Base-by-base conservation (phyloP, 1,140 invertebrate species). In the Scaptomyza pallida region DNA sequence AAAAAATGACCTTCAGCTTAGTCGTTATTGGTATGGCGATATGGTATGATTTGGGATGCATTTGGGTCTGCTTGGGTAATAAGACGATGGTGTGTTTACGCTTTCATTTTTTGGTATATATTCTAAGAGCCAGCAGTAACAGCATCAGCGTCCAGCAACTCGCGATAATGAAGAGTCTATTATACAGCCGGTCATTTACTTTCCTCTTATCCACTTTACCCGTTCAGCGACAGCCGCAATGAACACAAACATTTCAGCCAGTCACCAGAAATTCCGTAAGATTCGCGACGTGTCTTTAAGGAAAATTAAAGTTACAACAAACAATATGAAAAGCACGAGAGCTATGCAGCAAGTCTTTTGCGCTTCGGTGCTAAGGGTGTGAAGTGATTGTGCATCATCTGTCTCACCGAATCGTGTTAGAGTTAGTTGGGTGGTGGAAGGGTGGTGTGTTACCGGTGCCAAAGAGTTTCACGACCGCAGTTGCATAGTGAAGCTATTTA, bases 401-500 rank as follows among this genome's bases (percentile, higher is more conserved):
- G 21, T 5, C 21, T 23, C 3, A 23, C 21, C 21, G 23, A 26
- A 26, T 4, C 23, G 23, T 26, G 23, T 4, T 26, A 6, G 23
- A 26, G 23, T 26, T 26, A 6, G 23, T 2, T 2, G 4, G 21
- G 21, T 2, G 23, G 23, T 26, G 5, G 21, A 21, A 6, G 23
- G 23, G 23, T n/a, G n/a, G n/a, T n/a, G n/a, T n/a, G n/a, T n/a
- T n/a, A n/a, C n/a, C n/a, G 23, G 0, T 26, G 5, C 1, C 23
- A 30, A 30, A 1, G 26, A 30, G 5, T 26, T n/a, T n/a, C n/a
- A 35, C 47, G 33, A 57, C 52, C 56, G 64, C 43, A 67, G 45
- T 63, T 78, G 64, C 65, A 83, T 65, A 68, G 72, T 80, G 73
- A 64, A 62, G 73, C 64, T 80, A 86, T 85, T 86, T 85, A 85